Percentiles rank a stretch among this genome's conserved stretches.
Evolutionary conservation across 2,797 vertebrate genomes (phyloP).

Genomic region (Masticophis lateralis): DNA sequence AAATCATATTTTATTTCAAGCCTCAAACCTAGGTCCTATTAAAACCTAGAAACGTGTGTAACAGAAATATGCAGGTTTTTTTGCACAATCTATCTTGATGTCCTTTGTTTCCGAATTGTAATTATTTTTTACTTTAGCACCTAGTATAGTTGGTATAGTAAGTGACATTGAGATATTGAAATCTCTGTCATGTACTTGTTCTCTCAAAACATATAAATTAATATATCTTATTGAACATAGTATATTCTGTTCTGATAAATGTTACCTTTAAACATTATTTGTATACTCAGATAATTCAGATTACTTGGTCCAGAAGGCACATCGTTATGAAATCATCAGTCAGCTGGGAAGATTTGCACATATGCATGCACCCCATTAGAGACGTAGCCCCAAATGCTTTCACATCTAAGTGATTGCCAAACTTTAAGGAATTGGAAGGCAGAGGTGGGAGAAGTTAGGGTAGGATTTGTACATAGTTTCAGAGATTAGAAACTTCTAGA

Average conservation of each 20-base stretch:
- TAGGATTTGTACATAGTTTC: neutral
- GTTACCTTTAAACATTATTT: neutral
- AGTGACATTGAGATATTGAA: neutral
- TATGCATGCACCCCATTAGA: neutral
- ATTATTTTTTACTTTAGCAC: neutral
- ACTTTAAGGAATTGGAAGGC: neutral
- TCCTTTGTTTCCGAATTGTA: neutral
- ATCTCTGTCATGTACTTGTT: neutral
- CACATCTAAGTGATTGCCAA: neutral
- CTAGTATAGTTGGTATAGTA: neutral
- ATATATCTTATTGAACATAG: neutral
- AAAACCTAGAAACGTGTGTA: neutral
- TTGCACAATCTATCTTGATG: neutral
- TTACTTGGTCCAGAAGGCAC: neutral
- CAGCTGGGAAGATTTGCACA: neutral
- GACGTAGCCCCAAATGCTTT: neutral
- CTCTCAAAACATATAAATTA: neutral
- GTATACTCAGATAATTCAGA: neutral
- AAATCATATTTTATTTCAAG: neutral
- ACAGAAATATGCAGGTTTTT: neutral
- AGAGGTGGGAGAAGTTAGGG: neutral
- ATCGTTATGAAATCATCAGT: neutral
- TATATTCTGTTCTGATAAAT: neutral
- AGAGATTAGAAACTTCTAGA: neutral
- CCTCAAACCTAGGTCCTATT: neutral